Evolutionary conservation across 1,140 invertebrate genomes (phyloP).

Genomic region (Trissolcus basalis): DNA sequence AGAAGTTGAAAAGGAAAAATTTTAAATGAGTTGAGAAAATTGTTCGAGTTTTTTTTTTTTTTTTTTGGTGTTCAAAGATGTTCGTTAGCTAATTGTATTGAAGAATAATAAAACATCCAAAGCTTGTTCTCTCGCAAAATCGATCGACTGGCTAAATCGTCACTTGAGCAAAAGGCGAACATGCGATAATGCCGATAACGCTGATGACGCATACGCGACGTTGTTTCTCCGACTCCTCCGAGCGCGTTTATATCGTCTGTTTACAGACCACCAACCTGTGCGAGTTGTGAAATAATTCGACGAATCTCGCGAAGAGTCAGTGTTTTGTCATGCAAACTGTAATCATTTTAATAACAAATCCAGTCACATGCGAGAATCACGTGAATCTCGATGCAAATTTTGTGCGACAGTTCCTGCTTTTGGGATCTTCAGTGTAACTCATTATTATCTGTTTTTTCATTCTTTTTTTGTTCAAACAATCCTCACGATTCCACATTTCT

Average conservation of each 20-base stretch:
- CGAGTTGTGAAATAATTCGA: slow-evolving; percentile 25
- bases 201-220: slow-evolving; percentile 32
- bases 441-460: background rate
- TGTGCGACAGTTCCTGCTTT: slow-evolving; percentile 5
- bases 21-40: too few species aligned
- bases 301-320: slow-evolving; percentile 18
- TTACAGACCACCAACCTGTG: slow-evolving; percentile 20
- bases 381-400: slow-evolving; percentile 34
- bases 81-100: background rate
- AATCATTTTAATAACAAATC: slow-evolving; percentile 56
- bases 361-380: slow-evolving; percentile 37
- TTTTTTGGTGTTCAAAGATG: too few species aligned
- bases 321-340: slow-evolving; percentile 45
- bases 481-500: background rate
- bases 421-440: background rate
- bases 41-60: too few species aligned
- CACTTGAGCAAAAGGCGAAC: slow-evolving; percentile 38
- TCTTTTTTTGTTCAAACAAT: too few species aligned
- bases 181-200: slow-evolving; percentile 50
- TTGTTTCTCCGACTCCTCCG: slow-evolving; percentile 20
- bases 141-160: slow-evolving; percentile 30
- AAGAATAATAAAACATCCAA: background rate
- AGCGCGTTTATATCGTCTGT: slow-evolving; percentile 4
- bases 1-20: too few species aligned
- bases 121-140: slow-evolving; percentile 21